Percentiles rank a stretch among this genome's conserved stretches.
Conservation (phyloP, 1,140 invertebrate genomes). For the Leptinotarsa defecta region DNA sequence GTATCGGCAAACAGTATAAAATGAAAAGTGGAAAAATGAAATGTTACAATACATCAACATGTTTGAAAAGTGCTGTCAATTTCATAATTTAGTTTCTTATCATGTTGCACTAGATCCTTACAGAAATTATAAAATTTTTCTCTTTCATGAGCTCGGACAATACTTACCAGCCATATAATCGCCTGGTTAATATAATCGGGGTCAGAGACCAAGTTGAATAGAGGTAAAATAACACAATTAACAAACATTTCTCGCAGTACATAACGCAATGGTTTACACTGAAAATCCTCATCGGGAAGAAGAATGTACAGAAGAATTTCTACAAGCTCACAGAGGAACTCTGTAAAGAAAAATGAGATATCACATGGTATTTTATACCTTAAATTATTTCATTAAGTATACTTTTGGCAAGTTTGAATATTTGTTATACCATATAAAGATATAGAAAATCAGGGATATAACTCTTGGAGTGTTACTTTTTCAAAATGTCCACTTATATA, state of each 20-base stretch:
- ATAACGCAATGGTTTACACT: slow-evolving; percentile 78
- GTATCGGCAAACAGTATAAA: too few relatives aligned
- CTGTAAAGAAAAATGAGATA: slow-evolving; percentile 60
- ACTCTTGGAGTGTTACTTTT: too few relatives aligned
- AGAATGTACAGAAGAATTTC: slow-evolving; percentile 86
- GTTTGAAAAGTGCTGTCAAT: too few relatives aligned
- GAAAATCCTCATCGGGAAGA: slow-evolving; percentile 83
- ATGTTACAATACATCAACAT: too few relatives aligned
- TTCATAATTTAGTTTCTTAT: too few relatives aligned
- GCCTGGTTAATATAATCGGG: slow-evolving; percentile 94
- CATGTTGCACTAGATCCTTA: not conserved
- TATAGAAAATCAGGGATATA: too few relatives aligned
- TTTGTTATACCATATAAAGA: too few relatives aligned
- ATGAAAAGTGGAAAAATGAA: too few relatives aligned
- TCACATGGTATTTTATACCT: slow-evolving; percentile 10
- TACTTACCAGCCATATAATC: slow-evolving; percentile 85
- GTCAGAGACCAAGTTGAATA: slow-evolving; percentile 83
- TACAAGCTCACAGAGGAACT: slow-evolving; percentile 81
- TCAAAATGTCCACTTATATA: too few relatives aligned
- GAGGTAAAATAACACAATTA: slow-evolving; percentile 77
- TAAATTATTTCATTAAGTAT: too few relatives aligned
- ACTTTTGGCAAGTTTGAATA: too few relatives aligned
- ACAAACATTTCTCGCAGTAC: slow-evolving; percentile 82
- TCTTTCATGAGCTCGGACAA: too few relatives aligned
- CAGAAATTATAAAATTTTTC: not conserved